Percentiles rank a stretch among this genome's conserved stretches.
phyloP scores from a whole-genome alignment of 2,113 vertebrate species.

The Sander lucioperca region DNA sequence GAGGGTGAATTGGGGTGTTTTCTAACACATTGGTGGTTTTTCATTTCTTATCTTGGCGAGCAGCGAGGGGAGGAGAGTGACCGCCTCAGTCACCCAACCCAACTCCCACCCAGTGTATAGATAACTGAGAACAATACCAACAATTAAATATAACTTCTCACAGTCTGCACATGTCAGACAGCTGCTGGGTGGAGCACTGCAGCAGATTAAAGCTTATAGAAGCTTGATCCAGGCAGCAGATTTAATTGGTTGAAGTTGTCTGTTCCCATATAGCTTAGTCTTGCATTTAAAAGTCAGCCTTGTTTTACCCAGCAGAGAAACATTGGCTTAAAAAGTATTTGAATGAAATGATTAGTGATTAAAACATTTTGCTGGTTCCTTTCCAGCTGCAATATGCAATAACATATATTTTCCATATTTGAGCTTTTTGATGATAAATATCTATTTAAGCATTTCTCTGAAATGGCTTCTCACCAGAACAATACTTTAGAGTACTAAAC shows the following conservation, averaged over 20 bases:
- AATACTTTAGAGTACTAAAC: background rate
- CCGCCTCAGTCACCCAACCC: conserved; percentile 61
- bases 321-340: background rate
- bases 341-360: background rate
- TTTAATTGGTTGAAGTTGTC: conserved; percentile 49
- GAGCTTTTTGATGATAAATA: background rate
- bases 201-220: conserved; percentile 43
- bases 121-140: conserved; percentile 58
- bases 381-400: background rate
- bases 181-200: conserved; percentile 20
- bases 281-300: conserved; percentile 7
- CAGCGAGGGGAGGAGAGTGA: conserved; percentile 72
- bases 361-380: background rate
- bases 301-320: background rate
- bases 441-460: background rate
- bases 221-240: conserved; percentile 32
- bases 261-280: conserved; percentile 31
- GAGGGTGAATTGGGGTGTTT: conserved; percentile 30
- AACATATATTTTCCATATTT: background rate
- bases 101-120: conserved; percentile 62
- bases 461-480: background rate
- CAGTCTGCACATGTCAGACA: conserved; percentile 43
- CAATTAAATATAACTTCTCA: conserved; percentile 48
- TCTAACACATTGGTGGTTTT: conserved; percentile 58
- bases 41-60: conserved; percentile 75